Conservation (phyloP, 2,888 invertebrate species). For the Agriotes lineatus region DNA sequence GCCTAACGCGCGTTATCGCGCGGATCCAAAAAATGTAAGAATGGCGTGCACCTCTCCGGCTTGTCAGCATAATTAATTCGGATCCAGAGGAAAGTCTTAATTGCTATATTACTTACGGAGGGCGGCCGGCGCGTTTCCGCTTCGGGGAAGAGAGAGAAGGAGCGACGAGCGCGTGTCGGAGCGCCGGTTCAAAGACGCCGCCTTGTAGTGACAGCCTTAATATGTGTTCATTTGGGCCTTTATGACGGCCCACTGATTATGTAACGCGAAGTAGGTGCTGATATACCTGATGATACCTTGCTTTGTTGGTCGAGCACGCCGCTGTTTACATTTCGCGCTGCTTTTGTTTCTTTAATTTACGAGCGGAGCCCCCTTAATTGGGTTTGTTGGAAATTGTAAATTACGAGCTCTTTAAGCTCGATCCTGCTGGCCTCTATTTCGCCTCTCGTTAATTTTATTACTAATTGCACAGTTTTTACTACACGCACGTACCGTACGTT, state of each 20-base stretch:
- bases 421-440: conserved; percentile 11
- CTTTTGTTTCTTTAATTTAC: conserved; percentile 50
- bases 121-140: conserved; percentile 36
- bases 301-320: conserved; percentile 48
- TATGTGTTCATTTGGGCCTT: conserved; percentile 57
- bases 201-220: conserved; percentile 55
- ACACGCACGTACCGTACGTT: background rate
- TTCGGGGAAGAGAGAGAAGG: conserved; percentile 47
- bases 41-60: conserved; percentile 25
- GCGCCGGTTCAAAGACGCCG: conserved; percentile 54
- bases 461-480: conserved; percentile 9
- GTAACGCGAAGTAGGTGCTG: conserved; percentile 56
- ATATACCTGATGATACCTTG: conserved; percentile 50
- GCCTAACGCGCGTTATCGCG: conserved; percentile 20
- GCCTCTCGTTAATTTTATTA: conserved; percentile 8
- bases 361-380: conserved; percentile 50
- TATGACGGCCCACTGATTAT: conserved; percentile 59
- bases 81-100: conserved; percentile 34
- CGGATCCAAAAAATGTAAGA: conserved; percentile 18
- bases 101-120: conserved; percentile 34
- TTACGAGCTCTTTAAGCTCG: conserved; percentile 41
- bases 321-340: conserved; percentile 49
- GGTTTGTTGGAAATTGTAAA: conserved; percentile 49
- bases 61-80: conserved; percentile 34
- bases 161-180: conserved; percentile 52